These are phyloP conservation scores for Sericinus montela DNA, from an alignment of 2,888 invertebrate species.

Conservation along the genomic window DNA sequence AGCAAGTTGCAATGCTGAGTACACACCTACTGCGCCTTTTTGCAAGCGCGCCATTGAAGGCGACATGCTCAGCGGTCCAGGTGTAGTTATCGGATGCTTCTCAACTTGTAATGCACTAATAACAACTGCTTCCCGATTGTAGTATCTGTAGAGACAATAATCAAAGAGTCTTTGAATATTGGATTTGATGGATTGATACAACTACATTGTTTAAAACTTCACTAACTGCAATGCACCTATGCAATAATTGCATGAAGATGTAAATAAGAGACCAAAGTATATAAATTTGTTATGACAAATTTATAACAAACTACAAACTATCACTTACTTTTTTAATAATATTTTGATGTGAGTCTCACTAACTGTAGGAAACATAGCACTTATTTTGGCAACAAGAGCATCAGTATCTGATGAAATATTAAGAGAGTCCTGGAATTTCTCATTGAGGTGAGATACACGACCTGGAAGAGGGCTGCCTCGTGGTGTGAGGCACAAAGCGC, in stretches of 20 bases:
- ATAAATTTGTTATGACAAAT: too few species aligned
- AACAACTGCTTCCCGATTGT: slow-evolving; percentile 94
- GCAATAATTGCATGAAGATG: too few species aligned
- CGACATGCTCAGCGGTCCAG: slow-evolving; percentile 89
- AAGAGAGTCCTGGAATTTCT: slow-evolving; percentile 81
- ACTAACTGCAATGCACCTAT: too few species aligned
- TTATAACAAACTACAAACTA: too few species aligned
- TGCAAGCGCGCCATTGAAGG: slow-evolving; percentile 80
- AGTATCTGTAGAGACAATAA: slow-evolving; percentile 82
- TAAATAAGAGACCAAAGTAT: too few species aligned
- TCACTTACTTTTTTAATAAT: slow-evolving; percentile 90
- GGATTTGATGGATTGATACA: too few species aligned
- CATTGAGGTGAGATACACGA: slow-evolving; percentile 68
- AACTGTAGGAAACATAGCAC: slow-evolving; percentile 94
- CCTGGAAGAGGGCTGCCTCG: slow-evolving; percentile 72
- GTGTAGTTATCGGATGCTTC: slow-evolving; percentile 92
- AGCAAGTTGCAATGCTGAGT: slow-evolving; percentile 75
- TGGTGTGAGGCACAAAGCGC: slow-evolving; percentile 69
- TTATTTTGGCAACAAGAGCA: slow-evolving; percentile 87
- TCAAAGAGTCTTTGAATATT: too few species aligned
- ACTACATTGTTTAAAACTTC: too few species aligned
- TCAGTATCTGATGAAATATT: slow-evolving; percentile 83
- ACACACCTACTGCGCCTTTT: slow-evolving; percentile 66
- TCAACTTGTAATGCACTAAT: slow-evolving; percentile 96
- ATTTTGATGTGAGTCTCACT: slow-evolving; percentile 92